Percentiles rank a stretch among this genome's conserved stretches.
Conservation (phyloP, 1,140 invertebrate species). For the Temnothorax longispinosus region DNA sequence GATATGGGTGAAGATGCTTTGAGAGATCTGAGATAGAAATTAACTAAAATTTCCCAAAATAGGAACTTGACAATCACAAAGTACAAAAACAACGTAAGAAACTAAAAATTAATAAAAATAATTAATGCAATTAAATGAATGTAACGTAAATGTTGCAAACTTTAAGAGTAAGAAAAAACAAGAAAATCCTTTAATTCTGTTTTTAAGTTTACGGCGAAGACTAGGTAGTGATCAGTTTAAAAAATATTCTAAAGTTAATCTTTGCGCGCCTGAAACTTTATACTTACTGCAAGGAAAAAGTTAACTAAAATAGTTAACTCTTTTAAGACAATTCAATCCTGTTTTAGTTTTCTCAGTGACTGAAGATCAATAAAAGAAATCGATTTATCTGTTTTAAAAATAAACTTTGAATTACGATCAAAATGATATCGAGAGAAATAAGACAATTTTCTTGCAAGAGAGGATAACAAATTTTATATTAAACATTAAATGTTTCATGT, state of each 20-base stretch:
- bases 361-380: slow-evolving; percentile 38
- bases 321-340: slow-evolving; percentile 35
- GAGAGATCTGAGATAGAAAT: slow-evolving; percentile 31
- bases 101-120: background rate
- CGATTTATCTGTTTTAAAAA: slow-evolving; percentile 29
- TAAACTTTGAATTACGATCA: slow-evolving; percentile 25
- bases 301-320: slow-evolving; percentile 20
- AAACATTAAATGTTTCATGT: background rate
- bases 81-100: background rate
- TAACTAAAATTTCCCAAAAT: slow-evolving; percentile 15
- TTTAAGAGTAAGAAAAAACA: background rate
- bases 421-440: background rate
- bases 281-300: slow-evolving; percentile 20
- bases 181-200: background rate
- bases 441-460: slow-evolving; percentile 3
- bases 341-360: slow-evolving; percentile 24
- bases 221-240: slow-evolving; percentile 21
- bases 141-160: background rate
- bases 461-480: background rate
- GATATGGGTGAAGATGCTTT: background rate
- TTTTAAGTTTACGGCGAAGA: background rate
- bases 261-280: slow-evolving; percentile 7
- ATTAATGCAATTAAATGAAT: background rate
- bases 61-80: background rate
- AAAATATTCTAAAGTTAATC: slow-evolving; percentile 36